These are phyloP conservation scores for Threskiornis aethiopicus DNA, from an alignment of 2,797 vertebrate genomes.

Conservation along the genomic window DNA sequence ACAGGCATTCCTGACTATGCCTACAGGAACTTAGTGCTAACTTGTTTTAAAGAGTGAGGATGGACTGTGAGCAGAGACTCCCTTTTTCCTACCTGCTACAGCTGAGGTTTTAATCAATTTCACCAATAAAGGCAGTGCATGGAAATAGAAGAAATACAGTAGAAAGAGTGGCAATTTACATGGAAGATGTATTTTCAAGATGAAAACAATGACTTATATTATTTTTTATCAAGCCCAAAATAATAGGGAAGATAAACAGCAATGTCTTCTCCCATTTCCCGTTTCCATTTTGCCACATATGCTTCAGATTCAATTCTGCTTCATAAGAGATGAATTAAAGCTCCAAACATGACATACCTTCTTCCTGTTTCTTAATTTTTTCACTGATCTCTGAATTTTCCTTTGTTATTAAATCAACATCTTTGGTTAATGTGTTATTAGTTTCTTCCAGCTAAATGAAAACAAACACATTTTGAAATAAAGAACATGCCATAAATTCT, in stretches of 20 bases:
- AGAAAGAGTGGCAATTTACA: background rate
- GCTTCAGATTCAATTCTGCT: background rate
- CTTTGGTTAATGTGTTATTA: conserved; percentile 92
- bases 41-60: background rate
- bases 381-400: conserved; percentile 89
- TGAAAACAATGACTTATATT: background rate
- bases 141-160: background rate
- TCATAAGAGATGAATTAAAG: background rate
- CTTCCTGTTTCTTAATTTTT: conserved; percentile 81
- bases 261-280: background rate
- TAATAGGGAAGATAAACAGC: background rate
- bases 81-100: background rate
- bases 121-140: background rate
- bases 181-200: background rate
- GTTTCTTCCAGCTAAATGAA: conserved; percentile 91
- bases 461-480: conserved; percentile 26
- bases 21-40: background rate
- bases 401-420: conserved; percentile 90
- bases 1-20: background rate
- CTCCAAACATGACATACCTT: conserved; percentile 78
- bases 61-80: background rate
- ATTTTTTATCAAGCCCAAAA: background rate
- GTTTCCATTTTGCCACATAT: background rate
- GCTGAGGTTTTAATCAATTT: background rate
- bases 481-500: background rate